Evolutionary conservation across 2,797 vertebrate species (phyloP).

Genomic region (Sebastes iracundus): DNA sequence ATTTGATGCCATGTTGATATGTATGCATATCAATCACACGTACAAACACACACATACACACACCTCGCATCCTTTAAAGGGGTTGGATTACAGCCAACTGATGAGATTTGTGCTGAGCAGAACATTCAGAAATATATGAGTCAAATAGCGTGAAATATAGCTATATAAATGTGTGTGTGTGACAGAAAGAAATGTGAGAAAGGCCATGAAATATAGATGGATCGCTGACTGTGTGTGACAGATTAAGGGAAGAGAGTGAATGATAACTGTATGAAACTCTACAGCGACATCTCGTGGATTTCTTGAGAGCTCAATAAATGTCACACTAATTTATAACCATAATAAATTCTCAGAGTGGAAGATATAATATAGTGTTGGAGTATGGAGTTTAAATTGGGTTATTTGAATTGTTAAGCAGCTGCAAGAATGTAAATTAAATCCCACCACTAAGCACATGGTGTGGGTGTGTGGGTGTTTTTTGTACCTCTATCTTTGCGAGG

Average conservation of each 20-base stretch:
- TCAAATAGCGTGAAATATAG: conserved; percentile 6
- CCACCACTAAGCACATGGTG: background rate
- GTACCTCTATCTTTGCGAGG: background rate
- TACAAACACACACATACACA: background rate
- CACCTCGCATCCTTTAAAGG: conserved; percentile 15
- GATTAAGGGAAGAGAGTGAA: conserved; percentile 17
- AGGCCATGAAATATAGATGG: conserved; percentile 45
- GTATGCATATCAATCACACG: background rate
- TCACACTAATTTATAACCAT: background rate
- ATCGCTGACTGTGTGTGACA: conserved; percentile 36
- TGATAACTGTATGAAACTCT: background rate
- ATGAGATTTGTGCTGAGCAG: conserved; percentile 38
- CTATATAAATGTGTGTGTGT: background rate
- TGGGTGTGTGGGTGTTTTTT: background rate
- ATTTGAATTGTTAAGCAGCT: background rate
- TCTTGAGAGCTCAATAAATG: background rate
- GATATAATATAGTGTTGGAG: background rate
- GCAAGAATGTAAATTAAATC: background rate
- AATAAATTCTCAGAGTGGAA: background rate
- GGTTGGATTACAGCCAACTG: conserved; percentile 21
- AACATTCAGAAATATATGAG: conserved; percentile 13
- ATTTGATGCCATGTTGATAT: conserved; percentile 28
- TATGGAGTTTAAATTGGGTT: background rate
- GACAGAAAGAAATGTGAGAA: conserved; percentile 3
- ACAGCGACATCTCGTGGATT: conserved; percentile 50